phyloP scores from a whole-genome alignment of 2,113 vertebrate genomes.

The Scalopus aquaticus region DNA sequence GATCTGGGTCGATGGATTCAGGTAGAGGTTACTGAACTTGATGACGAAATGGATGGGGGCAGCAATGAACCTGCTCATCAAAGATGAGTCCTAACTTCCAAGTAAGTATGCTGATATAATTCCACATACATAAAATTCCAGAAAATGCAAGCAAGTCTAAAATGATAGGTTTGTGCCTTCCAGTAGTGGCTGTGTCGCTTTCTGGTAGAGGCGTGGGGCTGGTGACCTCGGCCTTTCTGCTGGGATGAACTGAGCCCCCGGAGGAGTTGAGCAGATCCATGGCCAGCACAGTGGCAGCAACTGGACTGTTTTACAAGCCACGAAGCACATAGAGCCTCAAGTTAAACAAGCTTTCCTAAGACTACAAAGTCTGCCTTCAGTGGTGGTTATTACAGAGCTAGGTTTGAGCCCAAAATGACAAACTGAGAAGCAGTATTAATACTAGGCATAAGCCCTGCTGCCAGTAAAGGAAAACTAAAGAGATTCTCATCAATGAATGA shows the following conservation, averaged over 20 bases:
- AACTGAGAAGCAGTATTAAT: too few species aligned
- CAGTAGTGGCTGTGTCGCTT: neutral
- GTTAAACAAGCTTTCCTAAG: too few species aligned
- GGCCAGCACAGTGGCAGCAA: too few species aligned
- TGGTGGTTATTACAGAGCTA: too few species aligned
- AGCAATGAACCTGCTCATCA: neutral
- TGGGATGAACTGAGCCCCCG: neutral
- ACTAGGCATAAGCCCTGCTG: too few species aligned
- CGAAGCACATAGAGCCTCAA: conserved; percentile 82
- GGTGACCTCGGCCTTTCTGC: neutral
- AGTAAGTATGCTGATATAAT: too few species aligned
- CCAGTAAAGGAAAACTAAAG: too few species aligned
- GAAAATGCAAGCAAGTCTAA: too few species aligned
- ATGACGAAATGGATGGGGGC: neutral
- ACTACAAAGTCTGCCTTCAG: too few species aligned
- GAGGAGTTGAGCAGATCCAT: neutral
- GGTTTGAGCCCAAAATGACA: too few species aligned
- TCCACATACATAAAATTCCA: too few species aligned
- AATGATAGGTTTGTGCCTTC: neutral
- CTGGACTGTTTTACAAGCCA: conserved; percentile 81
- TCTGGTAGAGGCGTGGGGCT: neutral
- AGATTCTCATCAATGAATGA: too few species aligned
- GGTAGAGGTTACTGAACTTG: neutral
- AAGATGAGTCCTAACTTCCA: neutral
- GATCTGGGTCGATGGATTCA: neutral